These are phyloP conservation scores for Strix aluco DNA, from an alignment of 2,113 vertebrate genomes.

Conservation along the genomic window DNA sequence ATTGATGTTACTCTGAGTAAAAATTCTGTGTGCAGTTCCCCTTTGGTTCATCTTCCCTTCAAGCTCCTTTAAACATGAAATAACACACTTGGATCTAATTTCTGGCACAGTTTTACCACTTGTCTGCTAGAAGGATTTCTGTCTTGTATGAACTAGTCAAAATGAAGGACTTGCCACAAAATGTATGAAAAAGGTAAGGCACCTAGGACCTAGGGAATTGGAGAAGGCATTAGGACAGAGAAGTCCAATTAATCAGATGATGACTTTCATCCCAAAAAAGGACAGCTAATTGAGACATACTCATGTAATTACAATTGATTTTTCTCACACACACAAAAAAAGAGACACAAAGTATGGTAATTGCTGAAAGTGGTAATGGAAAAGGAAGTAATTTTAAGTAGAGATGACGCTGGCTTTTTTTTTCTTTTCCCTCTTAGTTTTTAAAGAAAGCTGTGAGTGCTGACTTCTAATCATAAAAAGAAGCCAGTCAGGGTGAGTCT, in stretches of 20 bases:
- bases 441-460: background rate
- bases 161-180: background rate
- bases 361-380: background rate
- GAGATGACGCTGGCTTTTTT: background rate
- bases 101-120: background rate
- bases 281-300: background rate
- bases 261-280: background rate
- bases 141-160: background rate
- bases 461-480: background rate
- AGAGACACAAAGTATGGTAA: background rate
- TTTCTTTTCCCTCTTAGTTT: background rate
- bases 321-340: background rate
- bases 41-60: background rate
- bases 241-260: background rate
- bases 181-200: background rate
- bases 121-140: background rate
- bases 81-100: background rate
- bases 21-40: background rate
- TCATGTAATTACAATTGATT: slow-evolving; percentile 36
- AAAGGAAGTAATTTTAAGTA: background rate
- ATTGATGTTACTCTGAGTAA: background rate
- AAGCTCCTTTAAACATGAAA: background rate
- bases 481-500: background rate
- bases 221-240: background rate
- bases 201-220: background rate